Evolutionary conservation across 2,888 invertebrate species (phyloP).

Genomic region (Sthenelais limicola): DNA sequence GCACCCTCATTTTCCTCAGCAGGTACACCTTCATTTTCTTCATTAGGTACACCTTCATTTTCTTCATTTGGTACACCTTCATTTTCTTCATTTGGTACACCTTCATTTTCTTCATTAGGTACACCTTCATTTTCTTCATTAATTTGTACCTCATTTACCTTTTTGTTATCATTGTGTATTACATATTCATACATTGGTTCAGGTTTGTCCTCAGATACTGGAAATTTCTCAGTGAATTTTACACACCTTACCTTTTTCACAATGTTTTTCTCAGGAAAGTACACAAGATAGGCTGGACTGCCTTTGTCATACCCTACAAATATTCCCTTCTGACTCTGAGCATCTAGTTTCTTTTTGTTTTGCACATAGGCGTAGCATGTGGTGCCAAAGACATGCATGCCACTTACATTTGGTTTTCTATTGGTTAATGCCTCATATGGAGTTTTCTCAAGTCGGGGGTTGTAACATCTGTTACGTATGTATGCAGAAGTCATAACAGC

Average conservation of each 20-base stretch:
- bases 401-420: constrained; percentile 38
- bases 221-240: constrained; percentile 7
- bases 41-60: too few species aligned
- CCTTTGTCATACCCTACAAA: constrained; percentile 35
- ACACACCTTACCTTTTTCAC: constrained; percentile 13
- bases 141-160: background rate
- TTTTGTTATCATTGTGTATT: background rate
- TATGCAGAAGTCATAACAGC: too few species aligned
- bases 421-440: too few species aligned
- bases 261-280: background rate
- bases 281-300: constrained; percentile 33
- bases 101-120: too few species aligned
- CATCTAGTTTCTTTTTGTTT: constrained; percentile 46
- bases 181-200: too few species aligned
- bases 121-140: too few species aligned
- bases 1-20: background rate
- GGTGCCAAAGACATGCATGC: constrained; percentile 47
- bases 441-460: too few species aligned
- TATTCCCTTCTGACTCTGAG: constrained; percentile 30
- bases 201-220: too few species aligned
- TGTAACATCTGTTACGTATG: too few species aligned
- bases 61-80: too few species aligned
- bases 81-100: too few species aligned
- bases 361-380: constrained; percentile 45
- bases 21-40: too few species aligned